phyloP scores from a whole-genome alignment of 2,797 vertebrate species.

The Caiman crocodilus region DNA sequence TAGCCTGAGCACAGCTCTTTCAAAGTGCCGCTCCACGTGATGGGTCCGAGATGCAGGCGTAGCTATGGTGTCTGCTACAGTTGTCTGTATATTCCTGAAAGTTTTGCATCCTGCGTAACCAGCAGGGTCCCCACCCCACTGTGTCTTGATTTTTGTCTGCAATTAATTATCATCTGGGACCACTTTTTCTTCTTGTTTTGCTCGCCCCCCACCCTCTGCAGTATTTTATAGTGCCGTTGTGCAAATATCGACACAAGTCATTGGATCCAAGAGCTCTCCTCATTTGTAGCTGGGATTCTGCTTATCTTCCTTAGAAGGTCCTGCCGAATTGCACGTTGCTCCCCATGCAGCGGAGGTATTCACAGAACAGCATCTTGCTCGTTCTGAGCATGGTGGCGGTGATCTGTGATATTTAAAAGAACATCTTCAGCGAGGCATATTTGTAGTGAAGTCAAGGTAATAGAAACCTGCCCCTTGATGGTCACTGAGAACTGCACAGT shows the following conservation, averaged over 20 bases:
- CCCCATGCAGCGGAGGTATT: background rate
- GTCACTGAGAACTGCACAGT: background rate
- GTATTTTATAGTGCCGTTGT: background rate
- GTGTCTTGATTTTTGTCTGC: background rate
- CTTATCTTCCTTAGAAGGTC: too few species aligned
- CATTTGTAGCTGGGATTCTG: too few species aligned
- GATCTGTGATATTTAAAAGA: background rate
- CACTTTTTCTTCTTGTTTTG: background rate
- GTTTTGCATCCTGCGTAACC: background rate
- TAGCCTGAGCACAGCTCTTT: background rate
- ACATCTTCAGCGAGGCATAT: background rate
- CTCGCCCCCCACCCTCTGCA: background rate
- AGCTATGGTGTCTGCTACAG: background rate
- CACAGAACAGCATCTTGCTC: background rate
- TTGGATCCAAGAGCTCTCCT: background rate
- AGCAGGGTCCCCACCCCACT: too few species aligned
- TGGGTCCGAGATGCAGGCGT: background rate
- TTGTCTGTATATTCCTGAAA: background rate
- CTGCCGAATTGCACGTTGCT: too few species aligned
- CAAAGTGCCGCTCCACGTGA: background rate
- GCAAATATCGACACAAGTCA: background rate
- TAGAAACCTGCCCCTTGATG: background rate
- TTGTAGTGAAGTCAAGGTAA: background rate
- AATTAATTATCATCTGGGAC: background rate
- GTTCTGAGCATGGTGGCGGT: background rate